A percentile compares a stretch with the other conserved stretches of the same genome.
Evolutionary conservation across 2,797 vertebrate genomes (phyloP).

Genomic region (Falco concolor): DNA sequence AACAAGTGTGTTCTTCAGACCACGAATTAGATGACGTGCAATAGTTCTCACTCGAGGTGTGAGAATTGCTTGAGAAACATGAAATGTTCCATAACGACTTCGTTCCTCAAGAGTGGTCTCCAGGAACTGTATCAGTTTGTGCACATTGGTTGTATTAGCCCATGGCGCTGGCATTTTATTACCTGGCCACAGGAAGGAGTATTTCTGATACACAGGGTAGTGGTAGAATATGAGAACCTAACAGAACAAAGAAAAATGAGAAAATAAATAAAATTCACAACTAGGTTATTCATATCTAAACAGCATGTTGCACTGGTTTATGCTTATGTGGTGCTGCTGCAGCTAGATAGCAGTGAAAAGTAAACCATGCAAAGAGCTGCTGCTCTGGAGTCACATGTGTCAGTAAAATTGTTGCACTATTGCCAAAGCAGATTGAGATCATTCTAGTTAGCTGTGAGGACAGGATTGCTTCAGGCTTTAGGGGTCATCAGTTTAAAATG

Average conservation of each 20-base stretch:
- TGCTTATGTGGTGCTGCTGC: background rate
- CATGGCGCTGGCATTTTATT: conserved; percentile 95
- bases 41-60: conserved; percentile 89
- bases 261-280: background rate
- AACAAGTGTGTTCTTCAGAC: conserved; percentile 90
- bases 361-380: background rate
- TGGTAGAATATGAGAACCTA: conserved; percentile 97
- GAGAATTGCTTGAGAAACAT: conserved; percentile 96
- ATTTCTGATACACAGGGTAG: conserved; percentile 77
- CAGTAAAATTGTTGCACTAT: background rate
- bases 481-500: background rate
- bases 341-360: background rate
- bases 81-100: conserved; percentile 83
- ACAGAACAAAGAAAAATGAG: background rate
- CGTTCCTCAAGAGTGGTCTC: conserved; percentile 89
- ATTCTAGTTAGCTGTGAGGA: background rate
- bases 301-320: background rate
- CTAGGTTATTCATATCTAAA: background rate
- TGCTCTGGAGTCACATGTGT: background rate
- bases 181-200: conserved; percentile 88
- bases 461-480: background rate
- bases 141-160: conserved; percentile 93
- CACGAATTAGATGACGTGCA: conserved; percentile 83
- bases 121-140: conserved; percentile 89
- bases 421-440: background rate